Conservation (phyloP, 2,888 invertebrate genomes). For the Agrotis exclamationis region DNA sequence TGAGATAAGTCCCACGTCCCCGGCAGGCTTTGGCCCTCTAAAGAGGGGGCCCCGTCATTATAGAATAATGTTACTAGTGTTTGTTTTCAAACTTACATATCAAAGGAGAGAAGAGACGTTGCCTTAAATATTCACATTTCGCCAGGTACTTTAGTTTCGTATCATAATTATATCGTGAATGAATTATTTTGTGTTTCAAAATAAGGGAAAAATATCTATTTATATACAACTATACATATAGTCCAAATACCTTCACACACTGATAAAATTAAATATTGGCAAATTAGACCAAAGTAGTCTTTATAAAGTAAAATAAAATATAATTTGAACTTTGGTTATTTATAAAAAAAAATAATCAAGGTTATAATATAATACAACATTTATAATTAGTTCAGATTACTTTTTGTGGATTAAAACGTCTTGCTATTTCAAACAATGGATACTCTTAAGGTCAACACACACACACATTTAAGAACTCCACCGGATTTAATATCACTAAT, state of each 20-base stretch:
- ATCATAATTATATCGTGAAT: background rate
- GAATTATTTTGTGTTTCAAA: slow-evolving; percentile 45
- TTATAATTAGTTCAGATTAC: slow-evolving; percentile 12
- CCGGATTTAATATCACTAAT: background rate
- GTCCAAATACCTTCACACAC: slow-evolving; percentile 53
- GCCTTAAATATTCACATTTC: background rate
- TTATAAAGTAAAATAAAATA: slow-evolving; percentile 27
- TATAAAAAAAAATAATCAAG: slow-evolving; percentile 24
- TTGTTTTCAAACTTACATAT: too few relatives aligned
- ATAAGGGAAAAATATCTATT: slow-evolving; percentile 20
- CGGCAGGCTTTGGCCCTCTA: too few relatives aligned
- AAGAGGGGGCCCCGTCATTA: too few relatives aligned
- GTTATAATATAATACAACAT: background rate
- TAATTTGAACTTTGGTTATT: slow-evolving; percentile 28
- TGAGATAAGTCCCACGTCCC: too few relatives aligned
- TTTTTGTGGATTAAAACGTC: background rate
- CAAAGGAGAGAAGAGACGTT: background rate
- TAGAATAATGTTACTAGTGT: background rate
- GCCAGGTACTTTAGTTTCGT: background rate
- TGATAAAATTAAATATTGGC: slow-evolving; percentile 29
- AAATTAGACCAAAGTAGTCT: slow-evolving; percentile 37
- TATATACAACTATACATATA: slow-evolving; percentile 38
- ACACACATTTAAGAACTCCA: background rate
- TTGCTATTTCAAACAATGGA: background rate
- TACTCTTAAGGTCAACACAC: background rate